Base-by-base conservation (phyloP, 2,888 invertebrate species). In the Oxyteleia sp. region DNA sequence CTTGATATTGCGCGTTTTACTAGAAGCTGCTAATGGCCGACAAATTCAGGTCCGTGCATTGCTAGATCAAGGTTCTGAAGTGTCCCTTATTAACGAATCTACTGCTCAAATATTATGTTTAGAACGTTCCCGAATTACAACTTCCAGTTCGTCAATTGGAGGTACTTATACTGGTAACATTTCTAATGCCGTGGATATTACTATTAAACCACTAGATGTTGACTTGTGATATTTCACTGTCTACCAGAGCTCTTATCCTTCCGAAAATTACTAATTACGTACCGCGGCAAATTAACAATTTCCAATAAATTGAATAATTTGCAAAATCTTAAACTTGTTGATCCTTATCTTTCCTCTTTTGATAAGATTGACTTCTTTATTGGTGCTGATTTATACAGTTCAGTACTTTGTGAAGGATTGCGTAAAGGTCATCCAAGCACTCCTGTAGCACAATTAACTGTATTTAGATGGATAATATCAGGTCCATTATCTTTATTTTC, bases 21-120 rank as follows among this genome's bases (percentile, higher is more conserved):
- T 84, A 2, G 29, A 38, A 13, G 26, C 61, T 11, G 16, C 41
- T 2, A 68, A 43, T 10, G 84, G 84, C 16, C 45, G 71, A 29
- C 43, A 57, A 41, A 20, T 64, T 5, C 23, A 45, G 5, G 75
- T 63, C 5, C 72, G 84, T 20, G 84, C 66, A 3, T 29, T 86
- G 43, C 35, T 87, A n/a, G 85, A 86, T 64, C 75, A 82, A 72
- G 85, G 86, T 2, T 83, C 84, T 0, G 72, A 85, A 38, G 78
- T 79, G 7, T 72, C 82, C 2, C 86, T 84, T 63, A 45, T 87
- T 16, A 80, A 79, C 0, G 72, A 82, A 45, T 20, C 64, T 13
- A 18, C 75, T 11, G 86, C 43, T 4, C 81, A 82, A 55, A 15
- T 20, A 15, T 41, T 86, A 11, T 53, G 59, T 49, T 47, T 83